Base-by-base conservation (phyloP, 2,888 invertebrate species). In the Aplocera efformata region DNA sequence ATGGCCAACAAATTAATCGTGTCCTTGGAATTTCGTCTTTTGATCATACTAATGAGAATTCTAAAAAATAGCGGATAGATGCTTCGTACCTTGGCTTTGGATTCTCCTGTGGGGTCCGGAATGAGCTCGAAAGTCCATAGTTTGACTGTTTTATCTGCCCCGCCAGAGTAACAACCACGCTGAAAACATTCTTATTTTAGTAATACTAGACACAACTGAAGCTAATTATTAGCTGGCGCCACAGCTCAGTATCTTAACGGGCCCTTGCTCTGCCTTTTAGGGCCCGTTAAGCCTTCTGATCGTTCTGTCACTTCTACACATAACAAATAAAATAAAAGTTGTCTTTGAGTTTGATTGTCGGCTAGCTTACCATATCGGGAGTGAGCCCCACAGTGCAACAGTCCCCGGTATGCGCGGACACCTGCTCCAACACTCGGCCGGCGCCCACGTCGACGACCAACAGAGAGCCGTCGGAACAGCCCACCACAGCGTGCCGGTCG, bases 81-180 rank as follows among this genome's bases (percentile, higher is more conserved):
- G 22, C 8, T 27, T 7, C 20, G 43, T 68, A 83, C 81, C 81
- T 91, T 91, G 0, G 91, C 90, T 71, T 91, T 92, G 1, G 89
- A 90, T 56, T 91, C 91, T 25, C 88, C 90, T 1, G 90, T 83
- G 1, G 90, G 79, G 54, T 94, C 93, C 7, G 91, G 89, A 26
- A 97, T 91, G 7, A 98, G 88, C 72, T 98, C 96, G 72, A 98
- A 98, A 41, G 94, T 92, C 98, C 98, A 99, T 60, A 98, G 93
- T 77, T 97, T 98, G 0, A 98, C 94, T 0, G 94, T 94, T 50
- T 94, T 92, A 72, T 99, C 98, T 0, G 94, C 94, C 38, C 98
- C 94, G 1, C 97, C 98, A 1, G 96, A 94, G 6, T 92, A 92
- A 61, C 96, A 93, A 1, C 96, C 95, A 59, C 92, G 86, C 93